Base-by-base conservation (phyloP, 2,113 vertebrate species). In the Smithornis capensis region DNA sequence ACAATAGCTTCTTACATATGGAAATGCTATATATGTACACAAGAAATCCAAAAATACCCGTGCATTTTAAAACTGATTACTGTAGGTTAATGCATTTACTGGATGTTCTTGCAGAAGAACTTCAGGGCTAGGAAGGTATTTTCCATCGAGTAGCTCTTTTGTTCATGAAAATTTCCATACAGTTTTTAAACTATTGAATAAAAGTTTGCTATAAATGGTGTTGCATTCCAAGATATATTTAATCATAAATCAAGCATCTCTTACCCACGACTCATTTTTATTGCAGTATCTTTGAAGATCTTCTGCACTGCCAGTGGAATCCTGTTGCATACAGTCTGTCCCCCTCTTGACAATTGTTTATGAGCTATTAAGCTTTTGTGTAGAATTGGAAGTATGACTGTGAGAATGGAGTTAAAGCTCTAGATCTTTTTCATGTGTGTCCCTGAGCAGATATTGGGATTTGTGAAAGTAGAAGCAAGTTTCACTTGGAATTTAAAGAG, bases 171-270 rank as follows among this genome's bases (percentile, higher is more conserved):
- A 87, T 74, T 92, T 92, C 89, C 92, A 14, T 92, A 94, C 42
- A 88, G 60, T 97, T 97, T 96, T 95, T 93, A 96, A 97, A 79
- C 87, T 90, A 49, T 84, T 93, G 63, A 97, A 97, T 97, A 97
- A 97, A 97, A 90, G 47, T 94, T 97, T 97, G 81, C 90, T 95
- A 92, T 94, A 95, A 97, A 94, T 96, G 52, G 76, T 96, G 38
- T 91, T 93, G 94, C 3, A 28, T 91, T 95, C 73, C 89, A 96
- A 92, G 95, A 90, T 94, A 84, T 82, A 94, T 96, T 95, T 93
- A 79, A 82, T 95, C 13, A 4, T 77, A 89, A 89, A 53, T 90
- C n/a, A 55, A n/a, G 37, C 90, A 5, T 85, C 38, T 64, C 13
- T 94, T 40, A 38, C 19, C 29, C 10, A 12, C 76, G 56, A 65